Base-by-base conservation (phyloP, 2,888 invertebrate species). In the Tryphoninae sp. region DNA sequence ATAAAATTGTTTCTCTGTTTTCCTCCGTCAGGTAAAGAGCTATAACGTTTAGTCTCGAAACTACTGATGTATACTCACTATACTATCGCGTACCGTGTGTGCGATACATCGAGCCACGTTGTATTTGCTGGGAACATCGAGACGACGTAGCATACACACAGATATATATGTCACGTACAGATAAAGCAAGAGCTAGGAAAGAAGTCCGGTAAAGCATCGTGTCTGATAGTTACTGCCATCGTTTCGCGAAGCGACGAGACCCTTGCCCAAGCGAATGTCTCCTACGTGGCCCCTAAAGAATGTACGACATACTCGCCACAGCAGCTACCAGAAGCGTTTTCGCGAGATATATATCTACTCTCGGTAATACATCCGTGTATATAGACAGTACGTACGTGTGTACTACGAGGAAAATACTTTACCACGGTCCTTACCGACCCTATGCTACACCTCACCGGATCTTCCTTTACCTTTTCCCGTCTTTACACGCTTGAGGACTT, bases 211-310 rank as follows among this genome's bases (percentile, higher is more conserved):
- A 73, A 79, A 82, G 76, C 79, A 76, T 79, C 76, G 72, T 68
- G 76, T 71, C 76, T 80, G 68, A 82, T 82, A 82, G 79, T 82
- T 82, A 80, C 77, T 69, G 73, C 59, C 64, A 77, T 82, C 82
- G 79, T 82, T 82, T 80, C 73, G 72, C 78, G 67, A 78, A 78
- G 72, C 76, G 71, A 78, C 72, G 75, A 78, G 81, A 75, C 75
- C 78, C 78, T 78, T 77, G 64, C 81, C 65, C 68, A 62, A 51
- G 62, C 74, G 74, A 83, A 83, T 80, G 79, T 82, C 82, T 79
- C 69, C 73, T 77, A 82, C 82, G 82, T 82, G 80, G 78, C 80
- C 71, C 74, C 55, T 81, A 71, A 83, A 80, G 72, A 80, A 83
- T 80, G 78, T 76, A 83, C 75, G 78, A 81, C 77, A 80, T 74